These are phyloP conservation scores for Pygoscelis adeliae DNA, from an alignment of 2,113 vertebrate genomes.

Conservation along the genomic window DNA sequence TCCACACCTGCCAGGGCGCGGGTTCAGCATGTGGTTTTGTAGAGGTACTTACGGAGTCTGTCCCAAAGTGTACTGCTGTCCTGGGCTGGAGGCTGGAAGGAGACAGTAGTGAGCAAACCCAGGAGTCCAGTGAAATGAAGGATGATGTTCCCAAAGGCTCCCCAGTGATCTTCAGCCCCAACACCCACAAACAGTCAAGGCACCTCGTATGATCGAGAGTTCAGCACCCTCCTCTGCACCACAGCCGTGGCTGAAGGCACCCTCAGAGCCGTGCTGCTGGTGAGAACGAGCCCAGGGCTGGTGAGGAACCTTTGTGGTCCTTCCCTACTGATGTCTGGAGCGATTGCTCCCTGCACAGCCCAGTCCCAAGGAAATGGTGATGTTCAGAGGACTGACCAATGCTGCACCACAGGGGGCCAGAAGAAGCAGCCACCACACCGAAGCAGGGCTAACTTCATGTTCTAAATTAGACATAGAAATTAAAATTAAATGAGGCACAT, in stretches of 20 bases:
- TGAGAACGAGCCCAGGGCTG: neutral
- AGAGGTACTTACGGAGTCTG: neutral
- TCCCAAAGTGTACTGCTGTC: neutral
- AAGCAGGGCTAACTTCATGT: neutral
- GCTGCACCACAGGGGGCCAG: neutral
- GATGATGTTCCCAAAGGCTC: neutral
- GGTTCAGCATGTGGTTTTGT: neutral
- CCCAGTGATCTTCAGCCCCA: neutral
- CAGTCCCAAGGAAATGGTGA: neutral
- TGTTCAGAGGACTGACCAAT: neutral
- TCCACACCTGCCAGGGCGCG: neutral
- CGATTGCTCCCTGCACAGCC: accelerated
- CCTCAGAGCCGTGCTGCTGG: neutral
- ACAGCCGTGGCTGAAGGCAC: neutral
- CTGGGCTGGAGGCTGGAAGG: neutral
- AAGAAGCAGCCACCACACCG: neutral
- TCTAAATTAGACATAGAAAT: neutral
- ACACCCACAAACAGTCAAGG: neutral
- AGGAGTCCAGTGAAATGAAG: neutral
- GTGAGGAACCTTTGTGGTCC: neutral
- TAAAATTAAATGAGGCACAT: neutral
- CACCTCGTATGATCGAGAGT: accelerated
- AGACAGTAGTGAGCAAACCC: neutral
- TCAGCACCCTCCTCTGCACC: neutral
- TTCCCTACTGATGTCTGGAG: accelerated